These are phyloP conservation scores for Antigone vipio DNA, from an alignment of 2,113 vertebrate genomes.

Conservation along the genomic window DNA sequence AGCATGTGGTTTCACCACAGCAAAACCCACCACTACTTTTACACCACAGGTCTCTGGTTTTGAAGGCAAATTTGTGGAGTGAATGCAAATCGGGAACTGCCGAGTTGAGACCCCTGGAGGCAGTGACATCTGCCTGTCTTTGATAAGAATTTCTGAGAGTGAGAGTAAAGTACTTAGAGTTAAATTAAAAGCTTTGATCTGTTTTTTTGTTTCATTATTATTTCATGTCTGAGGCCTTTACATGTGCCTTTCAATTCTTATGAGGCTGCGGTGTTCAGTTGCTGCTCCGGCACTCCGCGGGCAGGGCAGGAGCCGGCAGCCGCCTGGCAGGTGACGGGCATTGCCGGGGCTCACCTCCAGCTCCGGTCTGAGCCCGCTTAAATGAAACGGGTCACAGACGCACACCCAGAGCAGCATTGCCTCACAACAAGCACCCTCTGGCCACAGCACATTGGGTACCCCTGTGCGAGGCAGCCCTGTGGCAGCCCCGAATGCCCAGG, in stretches of 20 bases:
- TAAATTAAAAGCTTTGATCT: slow-evolving; percentile 47
- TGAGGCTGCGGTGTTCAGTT: not conserved
- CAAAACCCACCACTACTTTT: not conserved
- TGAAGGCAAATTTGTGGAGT: not conserved
- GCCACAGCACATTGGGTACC: not conserved
- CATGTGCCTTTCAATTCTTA: not conserved
- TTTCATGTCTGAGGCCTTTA: not conserved
- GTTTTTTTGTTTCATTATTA: slow-evolving; percentile 8
- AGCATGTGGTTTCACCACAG: not conserved
- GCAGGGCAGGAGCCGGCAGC: not conserved
- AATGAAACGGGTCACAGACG: not conserved
- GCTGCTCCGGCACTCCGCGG: rapidly evolving
- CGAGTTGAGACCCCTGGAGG: not conserved
- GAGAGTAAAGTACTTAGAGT: not conserved
- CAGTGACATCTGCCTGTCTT: slow-evolving; percentile 39
- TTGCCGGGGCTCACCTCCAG: not conserved
- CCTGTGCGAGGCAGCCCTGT: not conserved
- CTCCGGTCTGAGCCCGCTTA: not conserved
- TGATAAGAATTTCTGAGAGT: slow-evolving; percentile 44
- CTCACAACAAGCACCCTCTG: not conserved
- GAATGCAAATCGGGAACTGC: not conserved
- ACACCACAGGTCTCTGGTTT: rapidly evolving
- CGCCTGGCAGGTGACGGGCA: rapidly evolving
- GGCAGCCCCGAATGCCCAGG: not conserved
- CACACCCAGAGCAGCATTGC: not conserved